Evolutionary conservation across 2,888 invertebrate species (phyloP), one percentile per base, ranked within the genome.

Genomic region (Drosophila borealis): DNA sequence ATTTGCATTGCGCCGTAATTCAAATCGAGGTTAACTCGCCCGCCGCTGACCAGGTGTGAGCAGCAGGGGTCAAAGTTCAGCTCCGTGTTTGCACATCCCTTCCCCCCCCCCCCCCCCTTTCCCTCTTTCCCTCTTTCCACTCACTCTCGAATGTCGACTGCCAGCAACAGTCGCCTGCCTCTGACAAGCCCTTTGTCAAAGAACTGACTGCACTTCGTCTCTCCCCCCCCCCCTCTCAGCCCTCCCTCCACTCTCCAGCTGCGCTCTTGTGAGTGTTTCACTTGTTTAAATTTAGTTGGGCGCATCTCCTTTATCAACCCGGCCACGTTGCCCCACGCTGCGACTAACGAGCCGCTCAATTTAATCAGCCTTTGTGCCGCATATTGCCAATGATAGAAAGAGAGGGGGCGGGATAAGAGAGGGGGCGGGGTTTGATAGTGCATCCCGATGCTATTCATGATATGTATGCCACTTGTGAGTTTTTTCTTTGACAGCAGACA

Each of bases 321-420:
- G 6, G 25, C 25, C 25, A 25, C 25, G 39, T 45, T 39, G 44
- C n/a, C 25, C 41, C n/a, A 21, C 36, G 25, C 11, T 41, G 59
- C 37, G 41, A 33, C 74, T 72, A 57, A 57, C 77, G 66, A 77
- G 67, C 62, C 55, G 59, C 70, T 70, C 70, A 74, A 78, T 70
- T 76, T 78, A 70, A 74, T 65, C 59, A 42, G 74, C 49, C 75
- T 70, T 70, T 70, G 63, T 70, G 55, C 51, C 37, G 41, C 34
- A 25, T 19, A 34, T 36, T 13, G 33, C 54, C 17, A 37, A 29
- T 29, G 21, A n/a, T 11, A 33, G 9, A 10, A 0, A 4, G 2
- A 25, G 6, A 10, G 17, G 6, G 17, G 5, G 14, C 1, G 8
- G 14, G 13, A 46, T n/a, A 14, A 2, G 10, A 2, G 13, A 4